These are phyloP conservation scores for Syngnathoides biaculeatus DNA, from an alignment of 2,113 vertebrate species.

Conservation along the genomic window DNA sequence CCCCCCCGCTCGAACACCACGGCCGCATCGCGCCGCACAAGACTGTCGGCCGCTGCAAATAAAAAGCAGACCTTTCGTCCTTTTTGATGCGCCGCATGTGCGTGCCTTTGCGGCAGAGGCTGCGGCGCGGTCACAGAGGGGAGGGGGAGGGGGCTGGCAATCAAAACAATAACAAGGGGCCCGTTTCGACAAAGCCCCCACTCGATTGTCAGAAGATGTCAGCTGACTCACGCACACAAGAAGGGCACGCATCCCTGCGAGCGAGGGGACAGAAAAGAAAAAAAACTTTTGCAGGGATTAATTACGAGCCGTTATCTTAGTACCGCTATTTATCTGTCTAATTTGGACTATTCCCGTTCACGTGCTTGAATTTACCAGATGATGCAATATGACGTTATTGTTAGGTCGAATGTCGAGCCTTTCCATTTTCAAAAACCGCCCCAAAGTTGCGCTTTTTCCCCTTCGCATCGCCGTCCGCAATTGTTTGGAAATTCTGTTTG, in stretches of 20 bases:
- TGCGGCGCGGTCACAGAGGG: conserved; percentile 69
- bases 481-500: background rate
- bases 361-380: background rate
- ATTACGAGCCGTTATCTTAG: conserved; percentile 68
- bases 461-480: too few species aligned
- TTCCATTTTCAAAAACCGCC: too few species aligned
- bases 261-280: conserved; percentile 42
- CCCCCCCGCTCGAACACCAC: background rate
- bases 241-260: conserved; percentile 72
- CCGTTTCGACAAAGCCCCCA: conserved; percentile 72
- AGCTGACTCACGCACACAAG: conserved; percentile 73
- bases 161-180: conserved; percentile 69
- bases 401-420: too few species aligned
- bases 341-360: background rate
- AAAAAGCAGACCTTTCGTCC: conserved; percentile 64
- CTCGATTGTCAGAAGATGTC: conserved; percentile 68
- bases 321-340: conserved; percentile 46
- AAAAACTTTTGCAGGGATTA: conserved; percentile 55
- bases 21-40: conserved; percentile 35
- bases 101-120: conserved; percentile 60
- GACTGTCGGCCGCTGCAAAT: conserved; percentile 66
- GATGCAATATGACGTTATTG: too few species aligned
- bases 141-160: conserved; percentile 63
- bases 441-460: too few species aligned
- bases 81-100: conserved; percentile 65